Base-by-base conservation (phyloP, 1,140 invertebrate species). In the Parapsyche elsis region DNA sequence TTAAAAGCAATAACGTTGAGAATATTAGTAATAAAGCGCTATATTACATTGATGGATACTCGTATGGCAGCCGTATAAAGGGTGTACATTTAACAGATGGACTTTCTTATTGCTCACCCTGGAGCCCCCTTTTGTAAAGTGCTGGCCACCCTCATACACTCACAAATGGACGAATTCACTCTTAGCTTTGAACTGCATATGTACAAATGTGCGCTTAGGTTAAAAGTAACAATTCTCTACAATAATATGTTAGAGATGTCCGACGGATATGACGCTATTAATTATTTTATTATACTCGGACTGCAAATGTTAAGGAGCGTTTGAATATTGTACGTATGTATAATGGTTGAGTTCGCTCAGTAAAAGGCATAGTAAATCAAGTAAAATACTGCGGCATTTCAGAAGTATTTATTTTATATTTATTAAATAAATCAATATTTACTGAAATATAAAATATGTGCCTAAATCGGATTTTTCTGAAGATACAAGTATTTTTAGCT, bases 41-140 rank as follows among this genome's bases (percentile, higher is more conserved):
- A 30, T 67, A 67, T 67, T 67, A 67, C 64, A 67, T 67, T 67
- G 64, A 67, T 67, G 64, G 64, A 67, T 67, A 24, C 21, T 26
- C n/a, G 16, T 23, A 23, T 23, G 59, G 59, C 10, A 53, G 59
- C 9, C 64, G 64, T 12, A 67, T 24, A 67, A 67, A 67, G 64
- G 24, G 24, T 30, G 24, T 26, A 67, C 64, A 67, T 67, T 67
- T 67, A 67, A 67, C 64, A 67, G 64, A 67, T 67, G 64, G 64
- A 67, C 64, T 67, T 67, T 67, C 64, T 67, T 67, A 67, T 67
- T 67, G 64, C 59, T 64, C 16, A n/a, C n/a, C n/a, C n/a, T 12
- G 19, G 16, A 59, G 7, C 5, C 9, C 21, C 21, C 64, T 30
- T 26, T 67, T 67, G 64, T 67, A n/a, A 26, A 67, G 64, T 67